phyloP scores from a whole-genome alignment of 2,113 vertebrate species.

The Eubucco bourcierii region DNA sequence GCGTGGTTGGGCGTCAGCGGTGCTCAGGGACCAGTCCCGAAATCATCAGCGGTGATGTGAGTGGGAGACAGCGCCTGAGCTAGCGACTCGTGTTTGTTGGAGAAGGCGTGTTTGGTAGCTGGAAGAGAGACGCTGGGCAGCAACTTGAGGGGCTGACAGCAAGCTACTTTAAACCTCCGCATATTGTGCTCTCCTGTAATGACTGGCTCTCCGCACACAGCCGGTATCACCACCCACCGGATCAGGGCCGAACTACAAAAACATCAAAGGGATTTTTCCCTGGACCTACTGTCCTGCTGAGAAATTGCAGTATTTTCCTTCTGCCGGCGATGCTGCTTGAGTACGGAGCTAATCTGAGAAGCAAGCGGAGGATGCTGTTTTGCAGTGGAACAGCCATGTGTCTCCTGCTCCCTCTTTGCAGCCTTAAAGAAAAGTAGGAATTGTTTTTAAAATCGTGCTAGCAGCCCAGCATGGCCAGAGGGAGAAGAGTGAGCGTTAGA shows the following conservation, averaged over 20 bases:
- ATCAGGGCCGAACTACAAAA: neutral
- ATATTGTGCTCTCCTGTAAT: neutral
- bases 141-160: neutral
- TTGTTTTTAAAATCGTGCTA: neutral
- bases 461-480: neutral
- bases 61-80: neutral
- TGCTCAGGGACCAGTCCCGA: neutral
- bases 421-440: neutral
- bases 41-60: neutral
- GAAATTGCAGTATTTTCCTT: neutral
- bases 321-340: neutral
- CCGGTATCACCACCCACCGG: neutral
- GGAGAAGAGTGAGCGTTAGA: neutral
- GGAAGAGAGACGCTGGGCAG: neutral
- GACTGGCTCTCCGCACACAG: neutral
- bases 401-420: neutral
- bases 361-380: neutral
- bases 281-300: neutral
- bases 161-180: neutral
- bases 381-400: neutral
- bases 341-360: neutral
- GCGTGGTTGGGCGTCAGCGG: neutral
- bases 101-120: neutral
- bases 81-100: neutral
- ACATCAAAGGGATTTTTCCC: neutral